Base-by-base conservation (phyloP, 2,797 vertebrate species). In the Triplophysa yarkandensis region DNA sequence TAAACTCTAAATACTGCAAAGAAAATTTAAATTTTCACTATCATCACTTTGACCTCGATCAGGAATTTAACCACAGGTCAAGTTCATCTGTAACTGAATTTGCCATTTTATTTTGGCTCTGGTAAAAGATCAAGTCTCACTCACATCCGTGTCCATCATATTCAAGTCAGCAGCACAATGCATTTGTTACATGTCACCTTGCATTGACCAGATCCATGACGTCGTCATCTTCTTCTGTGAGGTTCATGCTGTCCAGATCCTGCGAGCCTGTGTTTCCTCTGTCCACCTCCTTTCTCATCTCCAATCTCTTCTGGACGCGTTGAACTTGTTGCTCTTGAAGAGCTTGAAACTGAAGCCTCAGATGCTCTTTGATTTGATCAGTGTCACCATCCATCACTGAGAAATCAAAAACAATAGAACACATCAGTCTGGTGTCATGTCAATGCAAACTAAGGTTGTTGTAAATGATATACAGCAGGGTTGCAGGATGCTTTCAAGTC, bases 321-420 rank as follows among this genome's bases (percentile, higher is more conserved):
- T 83, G 92, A 64, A 89, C 92, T 83, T 97, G 95, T 74, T 96
- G 94, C 54, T 94, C 91, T 86, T 96, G 93, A 13, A 97, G 88
- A 0, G 86, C 86, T 87, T 93, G 92, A 75, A 96, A 95, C 87
- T 96, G 95, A 74, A 93, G 91, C 81, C 87, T 88, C 76, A 95
- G 80, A 28, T 83, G 81, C 50, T 94, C 88, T 3, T 83, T 87
- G 1, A 85, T 67, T 36, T 81, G 77, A 19, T 87, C 80, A 0
- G 89, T 86, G 0, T 80, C 79, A 25, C 81, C 57, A 17, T 94
- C 93, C 95, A 97, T 96, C 17, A 46, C 81, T 85, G 85, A 17
- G 28, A 48, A 16, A 74, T 69, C 66, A 64, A 9, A 61, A 11
- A 64, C n/a, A 44, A 44, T 4, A 64, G 8, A 19, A 72, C 46